Evolutionary conservation across 2,888 invertebrate genomes (phyloP), one percentile per base, ranked within the genome.

Genomic region (Nephrotoma appendiculata): DNA sequence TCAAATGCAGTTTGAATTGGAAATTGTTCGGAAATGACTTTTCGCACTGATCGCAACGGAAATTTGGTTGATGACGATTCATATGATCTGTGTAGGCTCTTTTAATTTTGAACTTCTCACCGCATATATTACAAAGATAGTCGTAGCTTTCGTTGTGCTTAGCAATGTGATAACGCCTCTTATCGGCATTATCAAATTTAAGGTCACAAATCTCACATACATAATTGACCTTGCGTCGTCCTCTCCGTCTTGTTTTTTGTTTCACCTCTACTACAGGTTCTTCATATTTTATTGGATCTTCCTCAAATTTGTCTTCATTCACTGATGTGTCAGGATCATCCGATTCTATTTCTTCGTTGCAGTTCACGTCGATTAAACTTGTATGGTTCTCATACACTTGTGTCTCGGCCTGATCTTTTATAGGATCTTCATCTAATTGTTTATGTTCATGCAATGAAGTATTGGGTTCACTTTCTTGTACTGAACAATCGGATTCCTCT

Each of bases 1-100:
- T 71, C 86, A 88, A 83, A 86, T 88, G 88, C 6, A 87, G 86
- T 44, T 87, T 87, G 2, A 88, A 48, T 0, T 84, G 84, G 42
- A 84, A 84, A 84, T 84, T 84, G n/a, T 43, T 84, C 4, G 84
- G 42, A 11, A 84, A 84, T 42, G 42, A 12, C 42, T 84, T 84
- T n/a, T 84, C 43, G 9, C 84, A 84, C n/a, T 15, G 7, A 0
- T 41, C 43, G 19, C 84, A 84, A 15, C 84, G n/a, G 15, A 84
- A 84, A 43, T 43, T 84, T 7, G 71, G 71, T 6, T 84, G 42
- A 15, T 84, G 84, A 2, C 84, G 41, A 42, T 42, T 43, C 84
- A 84, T 84, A n/a, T 84, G 84, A 42, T 84, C 84, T 12, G 42
- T 41, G 7, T 84, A 84, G n/a, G 43, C 42, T 6, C 42, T n/a